Evolutionary conservation across 2,888 invertebrate species (phyloP).

Genomic region (Mimas tiliae): DNA sequence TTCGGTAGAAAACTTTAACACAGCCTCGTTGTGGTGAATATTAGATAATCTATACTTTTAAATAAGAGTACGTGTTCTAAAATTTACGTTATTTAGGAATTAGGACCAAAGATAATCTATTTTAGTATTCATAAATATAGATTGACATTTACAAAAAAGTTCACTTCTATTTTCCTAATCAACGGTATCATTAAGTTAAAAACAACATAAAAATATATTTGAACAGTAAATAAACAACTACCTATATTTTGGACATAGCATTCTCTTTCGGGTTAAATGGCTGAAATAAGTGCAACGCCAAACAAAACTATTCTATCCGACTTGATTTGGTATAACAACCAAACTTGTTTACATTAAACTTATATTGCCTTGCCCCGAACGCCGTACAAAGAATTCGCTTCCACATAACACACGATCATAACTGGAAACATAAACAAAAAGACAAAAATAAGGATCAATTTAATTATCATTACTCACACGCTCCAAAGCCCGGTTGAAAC

Average conservation of each 20-base stretch:
- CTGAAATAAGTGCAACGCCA: not conserved
- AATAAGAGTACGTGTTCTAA: too few relatives aligned
- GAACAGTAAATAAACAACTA: not conserved
- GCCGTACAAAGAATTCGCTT: conserved; percentile 25
- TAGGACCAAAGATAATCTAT: too few relatives aligned
- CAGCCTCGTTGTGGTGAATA: not conserved
- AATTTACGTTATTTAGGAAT: too few relatives aligned
- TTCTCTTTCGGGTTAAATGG: not conserved
- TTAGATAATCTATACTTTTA: too few relatives aligned
- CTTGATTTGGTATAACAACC: conserved; percentile 23
- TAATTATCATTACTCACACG: conserved; percentile 81
- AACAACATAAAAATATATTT: not conserved
- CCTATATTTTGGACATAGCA: not conserved
- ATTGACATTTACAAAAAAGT: too few relatives aligned
- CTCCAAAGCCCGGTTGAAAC: conserved; percentile 77
- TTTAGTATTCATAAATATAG: too few relatives aligned
- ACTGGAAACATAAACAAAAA: conserved; percentile 43
- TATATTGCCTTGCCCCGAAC: not conserved
- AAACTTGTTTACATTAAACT: conserved; percentile 20
- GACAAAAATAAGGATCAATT: conserved; percentile 75
- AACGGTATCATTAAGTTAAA: too few relatives aligned
- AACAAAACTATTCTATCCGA: not conserved
- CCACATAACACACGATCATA: conserved; percentile 26
- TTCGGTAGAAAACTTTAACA: not conserved
- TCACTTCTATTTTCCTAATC: too few relatives aligned